Evolutionary conservation across 2,113 vertebrate species (phyloP).

Genomic region (Mus musculus): DNA sequence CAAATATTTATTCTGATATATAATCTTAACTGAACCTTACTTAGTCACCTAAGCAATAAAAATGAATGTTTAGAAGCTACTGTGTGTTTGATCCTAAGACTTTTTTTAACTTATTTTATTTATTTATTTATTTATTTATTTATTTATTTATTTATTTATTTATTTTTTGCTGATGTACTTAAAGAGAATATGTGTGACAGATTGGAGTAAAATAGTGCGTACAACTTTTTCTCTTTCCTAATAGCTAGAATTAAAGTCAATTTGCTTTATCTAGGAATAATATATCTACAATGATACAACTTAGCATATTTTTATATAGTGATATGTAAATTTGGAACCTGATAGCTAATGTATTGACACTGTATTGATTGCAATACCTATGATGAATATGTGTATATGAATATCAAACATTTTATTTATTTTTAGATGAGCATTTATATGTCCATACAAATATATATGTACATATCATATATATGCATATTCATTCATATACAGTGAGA

Average conservation of each 20-base stretch:
- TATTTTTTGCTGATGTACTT: neutral
- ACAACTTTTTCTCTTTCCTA: neutral
- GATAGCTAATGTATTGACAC: neutral
- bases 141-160: no score
- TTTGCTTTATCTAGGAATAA: neutral
- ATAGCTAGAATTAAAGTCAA: neutral
- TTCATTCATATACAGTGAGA: neutral
- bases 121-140: no score
- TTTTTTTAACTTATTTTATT: no score
- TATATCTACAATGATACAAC: neutral
- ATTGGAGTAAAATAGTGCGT: neutral
- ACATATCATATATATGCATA: neutral
- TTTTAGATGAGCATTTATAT: neutral
- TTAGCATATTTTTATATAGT: neutral
- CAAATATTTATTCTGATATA: conserved; percentile 15
- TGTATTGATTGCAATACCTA: neutral
- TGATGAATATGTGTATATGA: neutral
- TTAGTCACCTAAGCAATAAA: neutral
- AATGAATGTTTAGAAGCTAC: neutral
- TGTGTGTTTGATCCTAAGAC: neutral
- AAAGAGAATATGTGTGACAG: neutral
- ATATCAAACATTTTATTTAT: neutral
- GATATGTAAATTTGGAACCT: neutral
- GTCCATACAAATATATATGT: neutral
- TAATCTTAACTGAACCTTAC: neutral